phyloP scores from a whole-genome alignment of 2,888 invertebrate species.

The Acanthacorydalis orientalis region DNA sequence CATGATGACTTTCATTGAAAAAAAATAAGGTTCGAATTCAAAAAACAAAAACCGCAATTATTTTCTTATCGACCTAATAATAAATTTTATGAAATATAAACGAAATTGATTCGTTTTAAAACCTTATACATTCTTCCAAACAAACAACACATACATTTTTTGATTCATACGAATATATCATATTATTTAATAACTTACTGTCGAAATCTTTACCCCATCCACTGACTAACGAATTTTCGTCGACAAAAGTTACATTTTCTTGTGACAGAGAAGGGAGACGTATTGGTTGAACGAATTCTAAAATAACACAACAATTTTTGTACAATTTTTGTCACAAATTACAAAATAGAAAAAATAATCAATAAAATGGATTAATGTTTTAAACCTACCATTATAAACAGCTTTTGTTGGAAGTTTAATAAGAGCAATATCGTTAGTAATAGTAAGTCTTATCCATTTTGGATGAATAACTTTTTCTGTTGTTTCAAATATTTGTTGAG shows the following conservation, averaged over 20 bases:
- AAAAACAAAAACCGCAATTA: no score
- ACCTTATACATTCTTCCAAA: no score
- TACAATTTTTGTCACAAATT: neutral
- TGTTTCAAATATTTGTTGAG: neutral
- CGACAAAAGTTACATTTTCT: neutral
- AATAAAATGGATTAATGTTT: no score
- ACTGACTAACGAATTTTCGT: neutral
- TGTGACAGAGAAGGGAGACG: neutral
- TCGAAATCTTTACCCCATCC: neutral
- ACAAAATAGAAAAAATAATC: neutral
- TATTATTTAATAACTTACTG: neutral
- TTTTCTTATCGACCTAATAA: no score
- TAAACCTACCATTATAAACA: neutral
- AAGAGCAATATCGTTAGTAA: conserved; percentile 3
- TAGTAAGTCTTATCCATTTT: neutral
- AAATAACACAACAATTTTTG: neutral
- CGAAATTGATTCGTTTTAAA: no score
- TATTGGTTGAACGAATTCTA: neutral
- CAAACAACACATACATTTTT: no score
- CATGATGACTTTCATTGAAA: no score
- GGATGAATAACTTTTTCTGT: conserved; percentile 2
- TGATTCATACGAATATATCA: no score
- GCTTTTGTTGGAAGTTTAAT: neutral
- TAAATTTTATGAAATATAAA: no score
- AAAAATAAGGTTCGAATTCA: no score